These are phyloP conservation scores for Muntiacus muntjak DNA, from an alignment of 2,113 vertebrate genomes.

Conservation along the genomic window DNA sequence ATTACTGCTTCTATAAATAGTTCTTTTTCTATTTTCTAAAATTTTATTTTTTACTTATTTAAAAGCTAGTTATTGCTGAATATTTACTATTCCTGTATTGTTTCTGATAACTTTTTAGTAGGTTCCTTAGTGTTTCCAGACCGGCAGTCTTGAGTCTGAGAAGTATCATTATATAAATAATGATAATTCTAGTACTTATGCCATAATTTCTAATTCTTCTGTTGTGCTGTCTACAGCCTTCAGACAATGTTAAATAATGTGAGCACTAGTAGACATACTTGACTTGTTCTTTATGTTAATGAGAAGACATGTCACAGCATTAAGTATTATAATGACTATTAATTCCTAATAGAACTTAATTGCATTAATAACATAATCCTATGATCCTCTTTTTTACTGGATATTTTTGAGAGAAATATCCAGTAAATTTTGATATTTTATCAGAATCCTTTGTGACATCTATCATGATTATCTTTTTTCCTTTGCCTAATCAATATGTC, in stretches of 20 bases:
- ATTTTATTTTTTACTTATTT: slow-evolving; percentile 7
- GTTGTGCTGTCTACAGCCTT: neutral
- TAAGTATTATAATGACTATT: neutral
- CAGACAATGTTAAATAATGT: neutral
- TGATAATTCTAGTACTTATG: neutral
- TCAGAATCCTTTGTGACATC: neutral
- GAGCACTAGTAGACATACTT: neutral
- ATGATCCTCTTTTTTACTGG: neutral
- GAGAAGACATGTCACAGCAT: neutral
- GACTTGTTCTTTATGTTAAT: neutral
- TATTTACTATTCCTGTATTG: neutral
- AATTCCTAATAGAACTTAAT: slow-evolving; percentile 9
- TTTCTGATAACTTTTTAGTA: neutral
- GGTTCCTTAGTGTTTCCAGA: neutral
- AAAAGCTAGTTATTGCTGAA: neutral
- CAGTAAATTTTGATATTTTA: neutral
- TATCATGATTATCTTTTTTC: neutral
- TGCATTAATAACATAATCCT: neutral
- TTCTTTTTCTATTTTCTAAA: neutral
- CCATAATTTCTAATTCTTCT: neutral
- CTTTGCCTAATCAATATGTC: neutral
- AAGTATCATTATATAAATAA: neutral
- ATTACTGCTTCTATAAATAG: neutral
- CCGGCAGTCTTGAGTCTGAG: neutral
- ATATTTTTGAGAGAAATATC: slow-evolving; percentile 2